Percentiles rank a stretch among this genome's conserved stretches.
Conservation (phyloP, 2,797 vertebrate genomes). For the Lepilemur septentrionalis region DNA sequence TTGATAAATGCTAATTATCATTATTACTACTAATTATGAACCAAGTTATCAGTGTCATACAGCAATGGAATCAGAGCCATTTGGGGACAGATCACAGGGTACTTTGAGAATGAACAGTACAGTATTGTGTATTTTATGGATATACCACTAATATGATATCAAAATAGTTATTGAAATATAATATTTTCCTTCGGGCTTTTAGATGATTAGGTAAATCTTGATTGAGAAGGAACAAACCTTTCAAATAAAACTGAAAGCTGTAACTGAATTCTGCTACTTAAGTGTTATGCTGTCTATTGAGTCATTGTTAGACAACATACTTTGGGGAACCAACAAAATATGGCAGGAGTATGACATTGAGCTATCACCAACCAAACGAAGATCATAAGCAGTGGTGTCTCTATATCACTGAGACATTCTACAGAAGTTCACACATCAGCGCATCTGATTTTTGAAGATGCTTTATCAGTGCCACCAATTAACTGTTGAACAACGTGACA, state of each 20-base stretch:
- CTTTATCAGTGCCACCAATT: background rate
- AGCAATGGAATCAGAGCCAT: background rate
- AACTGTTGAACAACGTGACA: background rate
- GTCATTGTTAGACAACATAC: background rate
- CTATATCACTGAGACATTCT: background rate
- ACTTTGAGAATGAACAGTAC: background rate
- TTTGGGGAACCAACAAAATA: background rate
- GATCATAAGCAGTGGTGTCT: background rate
- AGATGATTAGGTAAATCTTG: background rate
- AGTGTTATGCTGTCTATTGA: background rate
- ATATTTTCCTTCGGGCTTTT: background rate
- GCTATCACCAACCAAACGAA: background rate
- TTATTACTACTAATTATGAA: constrained; percentile 9
- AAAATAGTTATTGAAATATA: constrained; percentile 3
- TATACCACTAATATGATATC: background rate
- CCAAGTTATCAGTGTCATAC: background rate
- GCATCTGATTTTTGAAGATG: background rate
- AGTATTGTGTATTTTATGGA: background rate
- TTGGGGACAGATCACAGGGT: background rate
- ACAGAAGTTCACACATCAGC: background rate
- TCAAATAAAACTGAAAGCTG: background rate
- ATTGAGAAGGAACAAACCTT: background rate
- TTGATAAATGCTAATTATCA: background rate
- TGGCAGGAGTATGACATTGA: background rate
- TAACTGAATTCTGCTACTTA: background rate